Evolutionary conservation across 2,113 vertebrate species (phyloP).

Genomic region (Salvelinus sp.): DNA sequence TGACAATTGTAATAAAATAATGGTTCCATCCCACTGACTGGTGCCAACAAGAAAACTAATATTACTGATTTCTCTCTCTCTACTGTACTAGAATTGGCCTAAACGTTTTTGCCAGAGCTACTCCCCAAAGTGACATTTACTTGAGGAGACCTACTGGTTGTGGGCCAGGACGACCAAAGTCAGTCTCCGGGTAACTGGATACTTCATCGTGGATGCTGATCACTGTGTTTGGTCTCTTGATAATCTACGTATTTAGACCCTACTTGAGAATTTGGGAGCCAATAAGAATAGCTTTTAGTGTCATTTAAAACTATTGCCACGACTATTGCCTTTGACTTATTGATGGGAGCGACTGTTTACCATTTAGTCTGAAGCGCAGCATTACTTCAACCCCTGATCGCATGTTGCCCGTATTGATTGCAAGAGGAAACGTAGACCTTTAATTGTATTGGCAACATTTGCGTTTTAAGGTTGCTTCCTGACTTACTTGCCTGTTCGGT

Average conservation of each 20-base stretch:
- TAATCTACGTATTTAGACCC: no score
- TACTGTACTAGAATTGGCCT: not conserved
- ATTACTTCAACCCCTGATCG: not conserved
- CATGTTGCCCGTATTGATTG: not conserved
- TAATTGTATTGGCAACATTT: not conserved
- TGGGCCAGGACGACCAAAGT: no score
- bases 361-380: constrained; percentile 19
- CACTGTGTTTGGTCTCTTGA: no score
- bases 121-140: no score
- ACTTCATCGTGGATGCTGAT: no score
- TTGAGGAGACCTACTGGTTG: no score
- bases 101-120: not conserved
- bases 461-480: no score
- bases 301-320: constrained; percentile 36
- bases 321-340: constrained; percentile 38
- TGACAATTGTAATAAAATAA: constrained; percentile 4
- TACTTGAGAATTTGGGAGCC: not conserved
- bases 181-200: no score
- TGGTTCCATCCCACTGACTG: not conserved
- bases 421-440: not conserved
- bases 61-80: not conserved
- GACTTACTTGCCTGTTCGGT: no score
- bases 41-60: not conserved
- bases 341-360: constrained; percentile 33
- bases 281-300: constrained; percentile 16